Evolutionary conservation across 2,888 invertebrate species (phyloP), one percentile per base, ranked within the genome.

Genomic region (Anthoptus insignis): DNA sequence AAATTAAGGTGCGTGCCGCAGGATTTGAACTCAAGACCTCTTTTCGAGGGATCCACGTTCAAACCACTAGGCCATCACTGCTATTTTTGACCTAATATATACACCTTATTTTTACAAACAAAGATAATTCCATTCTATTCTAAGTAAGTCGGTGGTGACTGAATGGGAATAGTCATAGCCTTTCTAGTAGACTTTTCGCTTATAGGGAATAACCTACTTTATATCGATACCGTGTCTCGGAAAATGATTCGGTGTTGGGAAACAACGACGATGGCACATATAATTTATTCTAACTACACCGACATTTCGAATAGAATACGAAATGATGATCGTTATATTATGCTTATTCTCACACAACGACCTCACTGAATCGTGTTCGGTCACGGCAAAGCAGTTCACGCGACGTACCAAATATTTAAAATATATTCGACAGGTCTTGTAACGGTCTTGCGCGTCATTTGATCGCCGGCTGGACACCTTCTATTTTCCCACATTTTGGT

Each of bases 381-480:
- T 71, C 72, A 67, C 69, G 71, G 63, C 65, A 71, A 69, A 64
- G 60, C 32, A 72, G 74, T 78, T 75, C 71, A 75, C 72, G 67
- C 72, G 70, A 73, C 71, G 68, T 67, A 69, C 73, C n/a, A n/a
- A n/a, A n/a, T n/a, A n/a, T n/a, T n/a, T n/a, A n/a, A n/a, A n/a
- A n/a, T 27, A 27, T 27, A 27, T 27, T 27, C 27, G 27, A 27
- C 27, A 27, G 63, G 54, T 59, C 50, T 56, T 47, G 19, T 56
- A 63, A 56, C 47, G 47, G 39, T 13, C n/a, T 50, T 29, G 50
- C 21, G 39, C 14, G 53, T 53, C 53, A 45, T 52, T n/a, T 53
- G 52, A 42, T 53, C 53, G 60, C 5, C 50, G 39, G n/a, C n/a
- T n/a, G n/a, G n/a, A n/a, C n/a, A n/a, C n/a, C n/a, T n/a, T n/a